Conservation (phyloP, 1,140 invertebrate species). For the Rhagoletis pomonella region DNA sequence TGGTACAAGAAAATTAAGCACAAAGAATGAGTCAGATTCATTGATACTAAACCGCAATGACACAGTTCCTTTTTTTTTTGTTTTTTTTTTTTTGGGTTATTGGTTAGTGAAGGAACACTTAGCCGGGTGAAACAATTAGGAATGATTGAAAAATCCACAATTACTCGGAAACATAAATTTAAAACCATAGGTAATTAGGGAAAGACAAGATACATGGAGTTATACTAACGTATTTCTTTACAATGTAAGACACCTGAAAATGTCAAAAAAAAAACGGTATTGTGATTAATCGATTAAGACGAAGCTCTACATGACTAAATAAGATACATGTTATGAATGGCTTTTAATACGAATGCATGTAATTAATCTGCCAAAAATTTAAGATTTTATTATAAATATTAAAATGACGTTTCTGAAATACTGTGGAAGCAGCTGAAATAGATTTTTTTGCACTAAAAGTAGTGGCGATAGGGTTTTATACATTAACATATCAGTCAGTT, state of each 20-base stretch:
- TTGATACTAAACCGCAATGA: conserved; percentile 25
- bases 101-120: background rate
- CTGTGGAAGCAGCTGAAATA: background rate
- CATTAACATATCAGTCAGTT: too few species aligned
- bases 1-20: conserved; percentile 24
- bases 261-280: conserved; percentile 40
- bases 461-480: too few species aligned
- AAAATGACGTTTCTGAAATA: background rate
- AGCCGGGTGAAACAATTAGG: background rate
- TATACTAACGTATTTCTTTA: conserved; percentile 74
- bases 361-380: background rate
- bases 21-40: conserved; percentile 23
- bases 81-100: background rate
- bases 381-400: background rate
- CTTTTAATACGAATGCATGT: background rate
- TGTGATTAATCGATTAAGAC: conserved; percentile 25
- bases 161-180: background rate
- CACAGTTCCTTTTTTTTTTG: conserved; percentile 20
- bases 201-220: conserved; percentile 55
- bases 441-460: too few species aligned
- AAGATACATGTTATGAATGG: background rate
- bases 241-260: conserved; percentile 73
- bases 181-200: background rate
- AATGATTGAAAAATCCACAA: background rate
- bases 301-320: background rate